Conservation (phyloP, 2,113 vertebrate species). For the Osmerus eperlanus region DNA sequence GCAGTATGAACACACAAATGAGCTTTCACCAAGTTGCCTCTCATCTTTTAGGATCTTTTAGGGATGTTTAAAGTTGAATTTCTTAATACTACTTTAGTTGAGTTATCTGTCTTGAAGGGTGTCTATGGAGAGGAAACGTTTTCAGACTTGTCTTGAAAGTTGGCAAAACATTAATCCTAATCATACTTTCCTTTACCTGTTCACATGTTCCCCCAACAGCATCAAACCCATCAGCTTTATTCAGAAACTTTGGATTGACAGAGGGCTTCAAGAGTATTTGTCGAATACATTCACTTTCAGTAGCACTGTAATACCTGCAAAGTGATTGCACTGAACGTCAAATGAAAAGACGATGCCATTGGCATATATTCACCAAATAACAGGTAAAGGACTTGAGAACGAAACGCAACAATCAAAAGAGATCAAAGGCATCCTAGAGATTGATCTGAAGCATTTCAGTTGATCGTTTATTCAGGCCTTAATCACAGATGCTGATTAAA, state of each 20-base stretch:
- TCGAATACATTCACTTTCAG: background rate
- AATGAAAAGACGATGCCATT: background rate
- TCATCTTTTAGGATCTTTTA: background rate
- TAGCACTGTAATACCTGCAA: background rate
- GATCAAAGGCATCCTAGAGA: constrained; percentile 1
- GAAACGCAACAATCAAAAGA: background rate
- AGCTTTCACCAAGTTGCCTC: background rate
- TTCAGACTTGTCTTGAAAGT: no score
- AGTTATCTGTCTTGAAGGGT: no score
- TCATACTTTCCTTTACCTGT: no score
- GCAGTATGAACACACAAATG: background rate
- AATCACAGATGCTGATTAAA: constrained; percentile 32
- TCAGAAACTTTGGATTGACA: no score
- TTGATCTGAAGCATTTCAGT: constrained; percentile 3
- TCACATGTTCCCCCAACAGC: no score
- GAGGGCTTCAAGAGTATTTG: background rate
- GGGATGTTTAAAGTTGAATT: no score
- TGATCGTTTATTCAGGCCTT: background rate
- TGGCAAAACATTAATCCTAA: no score
- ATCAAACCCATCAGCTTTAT: no score
- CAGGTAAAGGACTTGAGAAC: background rate
- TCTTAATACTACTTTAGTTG: no score
- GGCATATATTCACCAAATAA: background rate
- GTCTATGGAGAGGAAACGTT: no score
- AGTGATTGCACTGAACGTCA: background rate